Evolutionary conservation across 1,140 invertebrate species (phyloP), one percentile per base, ranked within the genome.

Genomic region (Drosophila hydei): DNA sequence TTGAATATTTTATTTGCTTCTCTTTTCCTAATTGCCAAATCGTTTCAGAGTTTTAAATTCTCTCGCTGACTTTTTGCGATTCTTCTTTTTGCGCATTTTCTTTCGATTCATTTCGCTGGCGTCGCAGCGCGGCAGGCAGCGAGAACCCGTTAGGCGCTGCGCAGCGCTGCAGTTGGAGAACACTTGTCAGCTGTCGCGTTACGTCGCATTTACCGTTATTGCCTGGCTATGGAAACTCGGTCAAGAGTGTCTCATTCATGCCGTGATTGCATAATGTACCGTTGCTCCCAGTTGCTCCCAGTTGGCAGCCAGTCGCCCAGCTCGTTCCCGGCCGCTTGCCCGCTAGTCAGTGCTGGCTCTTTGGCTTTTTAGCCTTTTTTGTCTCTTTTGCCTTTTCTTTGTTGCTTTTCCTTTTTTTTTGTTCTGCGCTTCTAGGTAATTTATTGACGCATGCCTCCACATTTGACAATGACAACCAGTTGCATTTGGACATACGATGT

Each of bases 191-290:
- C 79, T 88, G 84, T 84, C 83, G 84, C 83, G 48, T 76, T 88
- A 76, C 79, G 74, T 81, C 58, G 78, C 70, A 70, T 45, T 73
- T 87, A 88, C 83, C 83, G 83, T 88, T 88, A 88, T 70, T 79
- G 84, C 79, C 79, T 85, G 88, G 70, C 84, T 88, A 72, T 74
- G 84, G 85, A 90, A 90, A 90, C 79, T 90, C 89, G 88, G 88
- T 90, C 88, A 90, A 90, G 88, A 90, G 88, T 90, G 88, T 90
- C 88, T 88, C 77, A 84, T 81, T 88, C 83, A 90, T 90, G 88
- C 79, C 87, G 88, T 89, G 84, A 89, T 90, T 90, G 88, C 83
- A 90, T 90, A 90, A 90, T 89, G 70, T 89, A 80, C 88, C 88
- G 88, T 90, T 89, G 65, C 52, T 65, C 45, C 63, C 56, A 56